Conservation (phyloP, 2,888 invertebrate genomes). For the Aromia moschata region DNA sequence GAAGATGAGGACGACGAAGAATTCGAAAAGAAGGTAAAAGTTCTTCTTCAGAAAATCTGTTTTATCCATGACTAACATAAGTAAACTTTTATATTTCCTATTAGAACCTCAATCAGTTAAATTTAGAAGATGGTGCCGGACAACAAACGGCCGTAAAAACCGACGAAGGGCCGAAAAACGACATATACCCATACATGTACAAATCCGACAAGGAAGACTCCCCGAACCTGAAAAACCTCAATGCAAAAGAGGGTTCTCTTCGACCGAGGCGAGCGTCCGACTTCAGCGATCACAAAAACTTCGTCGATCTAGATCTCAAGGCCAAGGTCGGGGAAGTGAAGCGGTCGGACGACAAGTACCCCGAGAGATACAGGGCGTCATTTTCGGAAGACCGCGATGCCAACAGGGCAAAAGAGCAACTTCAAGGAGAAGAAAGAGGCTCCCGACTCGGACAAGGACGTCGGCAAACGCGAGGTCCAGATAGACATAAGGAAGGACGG, state of each 20-base stretch:
- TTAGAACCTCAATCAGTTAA: conserved; percentile 3
- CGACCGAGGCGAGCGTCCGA: conserved; percentile 38
- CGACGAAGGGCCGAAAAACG: conserved; percentile 38
- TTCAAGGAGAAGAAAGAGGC: conserved; percentile 1
- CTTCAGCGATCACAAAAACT: conserved; percentile 24
- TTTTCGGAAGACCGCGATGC: neutral
- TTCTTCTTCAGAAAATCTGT: no score
- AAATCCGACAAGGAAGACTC: conserved; percentile 19
- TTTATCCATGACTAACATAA: no score
- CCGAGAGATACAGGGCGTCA: conserved; percentile 27
- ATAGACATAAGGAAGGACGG: conserved; percentile 45
- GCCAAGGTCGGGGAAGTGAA: conserved; percentile 37
- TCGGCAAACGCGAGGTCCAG: conserved; percentile 34
- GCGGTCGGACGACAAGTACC: conserved; percentile 36
- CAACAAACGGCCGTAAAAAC: conserved; percentile 11
- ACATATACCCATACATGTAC: conserved; percentile 44
- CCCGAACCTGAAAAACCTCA: conserved; percentile 12
- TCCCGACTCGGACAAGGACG: neutral
- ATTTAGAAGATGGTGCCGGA: neutral
- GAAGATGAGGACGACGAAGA: conserved; percentile 16
- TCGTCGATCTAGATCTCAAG: conserved; percentile 33
- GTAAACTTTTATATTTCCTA: conserved; percentile 10
- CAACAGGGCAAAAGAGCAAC: neutral
- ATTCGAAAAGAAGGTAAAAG: neutral
- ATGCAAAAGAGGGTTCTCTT: conserved; percentile 34